Base-by-base conservation (phyloP, 2,888 invertebrate species). In the Lamellibrachia columna region DNA sequence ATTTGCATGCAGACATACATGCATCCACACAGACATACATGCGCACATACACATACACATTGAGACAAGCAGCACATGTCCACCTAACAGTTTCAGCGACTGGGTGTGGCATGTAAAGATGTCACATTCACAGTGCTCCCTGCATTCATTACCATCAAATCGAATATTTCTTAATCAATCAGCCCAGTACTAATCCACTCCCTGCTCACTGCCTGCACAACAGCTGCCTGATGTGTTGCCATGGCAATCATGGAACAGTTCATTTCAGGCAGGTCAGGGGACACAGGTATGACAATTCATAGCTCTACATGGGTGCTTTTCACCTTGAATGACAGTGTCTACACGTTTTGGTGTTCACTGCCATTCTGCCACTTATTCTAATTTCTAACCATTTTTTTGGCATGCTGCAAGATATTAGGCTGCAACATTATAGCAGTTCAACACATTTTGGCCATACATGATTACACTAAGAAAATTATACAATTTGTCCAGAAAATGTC, bases 151-250 rank as follows among this genome's bases (percentile, higher is more conserved):
- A 75, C 75, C 22, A 75, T 75, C 75, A 75, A 75, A 75, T 75
- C 75, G 22, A 75, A 75, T 75, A 75, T 75, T 22, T 75, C 75
- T 75, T 75, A 75, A 75, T 75, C 75, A 75, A 75, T 75, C 75
- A 75, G 75, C 15, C 75, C 75, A 75, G 75, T 75, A 75, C 75
- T 75, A 75, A 75, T 75, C 75, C 75, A 75, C 75, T 75, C 75
- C 75, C 75, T 75, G 75, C 75, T 75, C 75, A 75, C 75, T 75
- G n/a, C 22, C 75, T 75, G 75, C 75, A 75, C 75, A 75, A 75
- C 75, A 75, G 75, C 75, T 75, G 75, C 75, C 75, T 75, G 75
- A 75, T 75, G 75, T 75, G 75, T 75, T 75, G 75, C 75, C 75
- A 75, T 4, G 75, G 75, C 75, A 75, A 75, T 75, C 75, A 22